Evolutionary conservation across 2,888 invertebrate species (phyloP), one percentile per base, ranked within the genome.

Genomic region (Cheilosia impressa): DNA sequence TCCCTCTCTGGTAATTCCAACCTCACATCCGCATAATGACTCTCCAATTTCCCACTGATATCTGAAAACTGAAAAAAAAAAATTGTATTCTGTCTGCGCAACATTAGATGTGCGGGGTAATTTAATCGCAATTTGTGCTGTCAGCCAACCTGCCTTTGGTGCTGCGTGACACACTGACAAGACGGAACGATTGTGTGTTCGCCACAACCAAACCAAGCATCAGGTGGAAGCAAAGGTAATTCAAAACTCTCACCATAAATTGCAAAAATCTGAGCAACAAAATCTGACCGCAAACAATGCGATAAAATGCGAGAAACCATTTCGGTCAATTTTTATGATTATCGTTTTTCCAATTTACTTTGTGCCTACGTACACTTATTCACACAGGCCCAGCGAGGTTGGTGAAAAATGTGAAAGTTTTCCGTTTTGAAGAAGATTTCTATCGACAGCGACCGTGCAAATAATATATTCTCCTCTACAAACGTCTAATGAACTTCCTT

Each of bases 41-140:
- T 68, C 73, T 69, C n/a, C 63, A 75, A 73, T 69, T 79, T 55
- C 69, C 62, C 68, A 65, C 19, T 78, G 63, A 53, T 58, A 66
- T 62, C 57, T 65, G n/a, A 41, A 60, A 60, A 52, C 2, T n/a
- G 19, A 57, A 50, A 57, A 57, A 57, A 31, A 50, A 57, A 62
- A 47, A 6, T 50, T 43, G 13, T 45, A 24, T 47, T 34, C 62
- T n/a, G 69, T 71, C 69, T 79, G 55, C 71, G 75, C 75, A 78
- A 55, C 69, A 71, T 71, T 69, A 62, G 66, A 76, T 19, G 71
- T 52, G 31, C 9, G 65, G 71, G 75, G 84, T 75, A 79, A 79
- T 79, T 79, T 79, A 79, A 84, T 84, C 79, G 65, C 84, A 71
- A 75, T 71, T 79, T 75, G 63, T 71, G 79, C 83, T 79, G 83